Evolutionary conservation across 1,140 invertebrate genomes (phyloP).

Genomic region (Trigoniulus corallinus): DNA sequence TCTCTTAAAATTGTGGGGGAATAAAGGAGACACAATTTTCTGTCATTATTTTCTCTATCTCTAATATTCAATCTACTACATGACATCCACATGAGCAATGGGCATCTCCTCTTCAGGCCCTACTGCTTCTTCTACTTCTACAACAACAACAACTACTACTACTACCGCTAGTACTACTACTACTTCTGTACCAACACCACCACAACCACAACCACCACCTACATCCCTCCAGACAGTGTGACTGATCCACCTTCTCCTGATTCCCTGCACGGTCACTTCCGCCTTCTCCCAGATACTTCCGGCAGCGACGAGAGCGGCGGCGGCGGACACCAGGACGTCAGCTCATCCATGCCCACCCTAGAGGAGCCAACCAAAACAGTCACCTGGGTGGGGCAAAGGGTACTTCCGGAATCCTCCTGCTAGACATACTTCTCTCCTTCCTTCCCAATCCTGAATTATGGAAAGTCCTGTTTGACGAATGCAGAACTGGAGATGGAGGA

Average conservation of each 20-base stretch:
- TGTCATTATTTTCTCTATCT: neutral
- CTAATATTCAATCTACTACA: neutral
- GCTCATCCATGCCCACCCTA: conserved; percentile 1
- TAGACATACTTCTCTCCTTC: too few relatives aligned
- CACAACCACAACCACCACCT: neutral
- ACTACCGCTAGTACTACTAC: neutral
- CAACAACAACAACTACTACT: neutral
- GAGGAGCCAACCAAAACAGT: conserved; percentile 8
- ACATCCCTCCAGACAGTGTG: neutral
- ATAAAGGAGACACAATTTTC: neutral
- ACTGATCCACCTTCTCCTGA: neutral
- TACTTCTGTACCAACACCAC: neutral
- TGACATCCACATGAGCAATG: neutral
- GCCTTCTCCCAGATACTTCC: conserved; percentile 22
- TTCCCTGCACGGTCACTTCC: neutral
- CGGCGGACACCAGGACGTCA: conserved; percentile 9
- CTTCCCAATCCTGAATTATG: too few relatives aligned
- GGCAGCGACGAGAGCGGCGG: conserved; percentile 16
- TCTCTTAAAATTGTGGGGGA: neutral
- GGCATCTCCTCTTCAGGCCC: neutral
- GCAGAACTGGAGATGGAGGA: too few relatives aligned
- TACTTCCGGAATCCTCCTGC: conserved; percentile 19
- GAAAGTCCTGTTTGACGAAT: too few relatives aligned
- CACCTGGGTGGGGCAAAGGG: conserved; percentile 15
- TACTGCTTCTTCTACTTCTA: neutral